Evolutionary conservation across 2,797 vertebrate genomes (phyloP).

Genomic region (Zonotrichia albicollis): DNA sequence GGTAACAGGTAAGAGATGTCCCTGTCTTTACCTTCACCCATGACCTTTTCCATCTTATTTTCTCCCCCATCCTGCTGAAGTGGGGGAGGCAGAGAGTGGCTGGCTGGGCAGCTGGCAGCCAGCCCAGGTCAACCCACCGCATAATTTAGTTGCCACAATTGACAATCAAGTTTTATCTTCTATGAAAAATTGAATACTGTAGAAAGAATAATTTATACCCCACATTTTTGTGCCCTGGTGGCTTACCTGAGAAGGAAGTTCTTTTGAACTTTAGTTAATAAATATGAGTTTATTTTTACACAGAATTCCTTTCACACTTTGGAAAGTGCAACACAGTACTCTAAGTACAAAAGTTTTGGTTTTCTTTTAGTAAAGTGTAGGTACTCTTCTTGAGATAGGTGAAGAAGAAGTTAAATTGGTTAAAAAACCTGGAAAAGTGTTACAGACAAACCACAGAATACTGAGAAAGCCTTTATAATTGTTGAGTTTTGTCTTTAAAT

Average conservation of each 20-base stretch:
- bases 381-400: neutral
- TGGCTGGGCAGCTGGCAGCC: neutral
- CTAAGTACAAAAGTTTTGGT: neutral
- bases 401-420: neutral
- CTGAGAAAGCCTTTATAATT: neutral
- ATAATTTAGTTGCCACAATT: neutral
- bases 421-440: too few species aligned
- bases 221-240: neutral
- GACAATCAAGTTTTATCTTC: neutral
- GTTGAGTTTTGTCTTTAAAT: neutral
- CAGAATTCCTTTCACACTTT: neutral
- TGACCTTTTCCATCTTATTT: neutral
- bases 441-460: neutral
- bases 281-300: neutral
- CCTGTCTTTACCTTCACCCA: rapidly evolving
- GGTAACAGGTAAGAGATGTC: neutral
- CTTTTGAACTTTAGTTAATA: neutral
- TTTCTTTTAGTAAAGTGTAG: neutral
- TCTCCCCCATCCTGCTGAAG: neutral
- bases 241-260: neutral
- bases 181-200: neutral
- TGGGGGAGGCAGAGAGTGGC: neutral
- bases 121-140: too few species aligned
- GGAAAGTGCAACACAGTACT: neutral
- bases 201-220: neutral